A percentile compares a stretch with the other conserved stretches of the same genome.
phyloP scores from a whole-genome alignment of 2,797 vertebrate genomes.

The Hemitrygon akajei region DNA sequence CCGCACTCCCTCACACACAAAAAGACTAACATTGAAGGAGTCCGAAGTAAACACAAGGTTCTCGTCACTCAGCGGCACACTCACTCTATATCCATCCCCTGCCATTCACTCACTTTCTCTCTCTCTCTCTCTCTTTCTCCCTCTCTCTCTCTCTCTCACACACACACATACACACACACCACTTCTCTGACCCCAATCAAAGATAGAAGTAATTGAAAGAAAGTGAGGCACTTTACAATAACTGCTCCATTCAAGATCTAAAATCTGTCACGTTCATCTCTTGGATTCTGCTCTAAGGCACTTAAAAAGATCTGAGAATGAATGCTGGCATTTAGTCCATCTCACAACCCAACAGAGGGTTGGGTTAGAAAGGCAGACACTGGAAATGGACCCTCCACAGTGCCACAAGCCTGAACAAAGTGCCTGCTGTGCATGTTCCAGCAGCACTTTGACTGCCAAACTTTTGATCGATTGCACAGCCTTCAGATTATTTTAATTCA shows the following conservation, averaged over 20 bases:
- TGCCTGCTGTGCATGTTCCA: not conserved
- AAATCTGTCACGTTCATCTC: not conserved
- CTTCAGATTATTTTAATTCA: conserved; percentile 7
- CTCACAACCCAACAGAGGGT: not conserved
- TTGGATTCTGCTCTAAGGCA: not conserved
- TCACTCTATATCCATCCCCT: not conserved
- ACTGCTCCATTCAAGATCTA: not conserved
- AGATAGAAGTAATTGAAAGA: not conserved
- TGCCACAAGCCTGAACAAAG: not conserved
- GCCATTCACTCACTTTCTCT: not conserved
- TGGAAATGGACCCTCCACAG: not conserved
- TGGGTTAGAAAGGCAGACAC: not conserved
- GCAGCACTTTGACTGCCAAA: not conserved
- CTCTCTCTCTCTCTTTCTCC: not conserved
- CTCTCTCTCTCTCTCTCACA: too few relatives aligned
- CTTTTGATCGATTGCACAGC: not conserved
- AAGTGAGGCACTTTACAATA: not conserved
- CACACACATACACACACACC: not conserved
- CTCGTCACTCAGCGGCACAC: not conserved
- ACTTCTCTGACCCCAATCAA: not conserved
- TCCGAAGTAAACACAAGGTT: not conserved
- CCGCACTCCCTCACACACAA: not conserved
- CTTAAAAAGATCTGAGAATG: not conserved
- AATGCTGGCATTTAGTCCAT: not conserved
- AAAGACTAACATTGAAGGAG: not conserved